A percentile compares a stretch with the other conserved stretches of the same genome.
Evolutionary conservation across 2,113 vertebrate species (phyloP).

Genomic region (Oreochromis spilurus): DNA sequence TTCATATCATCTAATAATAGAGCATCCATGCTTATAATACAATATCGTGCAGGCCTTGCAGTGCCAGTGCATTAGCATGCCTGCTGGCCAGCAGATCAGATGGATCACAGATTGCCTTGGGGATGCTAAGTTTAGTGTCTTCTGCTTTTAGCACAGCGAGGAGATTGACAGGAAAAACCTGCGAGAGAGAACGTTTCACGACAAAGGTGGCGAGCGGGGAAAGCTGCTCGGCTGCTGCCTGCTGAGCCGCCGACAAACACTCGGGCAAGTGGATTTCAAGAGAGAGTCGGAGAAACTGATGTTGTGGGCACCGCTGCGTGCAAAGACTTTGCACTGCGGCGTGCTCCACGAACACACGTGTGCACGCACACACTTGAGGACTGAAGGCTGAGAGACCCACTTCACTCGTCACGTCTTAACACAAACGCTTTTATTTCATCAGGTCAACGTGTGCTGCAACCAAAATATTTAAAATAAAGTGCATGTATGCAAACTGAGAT

Average conservation of each 20-base stretch:
- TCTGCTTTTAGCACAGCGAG: conserved; percentile 15
- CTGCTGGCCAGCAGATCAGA: conserved; percentile 32
- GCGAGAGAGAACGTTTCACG: neutral
- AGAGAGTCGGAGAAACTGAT: neutral
- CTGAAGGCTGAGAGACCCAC: neutral
- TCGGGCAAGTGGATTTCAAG: neutral
- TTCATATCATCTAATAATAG: conserved; percentile 31
- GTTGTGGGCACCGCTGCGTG: neutral
- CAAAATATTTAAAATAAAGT: neutral
- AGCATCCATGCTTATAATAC: conserved; percentile 6
- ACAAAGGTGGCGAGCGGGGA: neutral
- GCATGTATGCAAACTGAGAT: neutral
- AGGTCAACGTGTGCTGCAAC: neutral
- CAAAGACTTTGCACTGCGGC: neutral
- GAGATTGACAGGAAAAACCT: conserved; percentile 21
- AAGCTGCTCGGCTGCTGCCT: neutral
- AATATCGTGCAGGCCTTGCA: neutral
- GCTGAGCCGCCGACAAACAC: conserved; percentile 1
- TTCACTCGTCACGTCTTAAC: neutral
- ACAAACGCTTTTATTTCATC: neutral
- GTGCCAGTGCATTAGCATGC: neutral
- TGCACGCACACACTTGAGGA: neutral
- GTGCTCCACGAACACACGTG: neutral
- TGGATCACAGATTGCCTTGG: conserved; percentile 17
- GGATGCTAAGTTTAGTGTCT: conserved; percentile 23